These are phyloP conservation scores for Alethe diademata DNA, from an alignment of 2,113 vertebrate genomes.

Conservation along the genomic window DNA sequence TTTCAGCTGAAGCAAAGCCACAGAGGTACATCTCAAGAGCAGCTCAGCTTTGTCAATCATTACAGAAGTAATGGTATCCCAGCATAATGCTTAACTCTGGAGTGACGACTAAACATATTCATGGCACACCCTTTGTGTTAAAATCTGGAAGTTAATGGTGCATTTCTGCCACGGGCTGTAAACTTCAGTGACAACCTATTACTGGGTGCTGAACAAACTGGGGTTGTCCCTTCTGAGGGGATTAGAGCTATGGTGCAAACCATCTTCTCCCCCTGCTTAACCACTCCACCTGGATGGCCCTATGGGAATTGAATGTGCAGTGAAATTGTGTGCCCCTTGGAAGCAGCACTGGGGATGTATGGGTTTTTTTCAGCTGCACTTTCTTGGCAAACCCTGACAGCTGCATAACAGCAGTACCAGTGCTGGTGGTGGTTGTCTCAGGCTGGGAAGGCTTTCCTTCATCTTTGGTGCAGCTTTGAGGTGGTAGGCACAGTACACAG, in stretches of 20 bases:
- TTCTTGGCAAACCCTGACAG: not conserved
- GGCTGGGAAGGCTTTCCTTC: not conserved
- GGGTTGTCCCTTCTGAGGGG: not conserved
- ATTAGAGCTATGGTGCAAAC: not conserved
- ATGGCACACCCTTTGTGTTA: conserved; percentile 71
- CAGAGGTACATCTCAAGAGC: not conserved
- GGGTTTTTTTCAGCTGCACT: fast-evolving
- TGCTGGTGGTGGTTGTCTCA: not conserved
- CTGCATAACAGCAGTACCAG: not conserved
- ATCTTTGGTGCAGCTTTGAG: not conserved
- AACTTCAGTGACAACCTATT: conserved; percentile 68
- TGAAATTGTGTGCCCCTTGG: not conserved
- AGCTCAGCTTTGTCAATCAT: conserved; percentile 69
- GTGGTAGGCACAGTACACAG: not conserved
- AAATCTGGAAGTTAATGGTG: conserved; percentile 71
- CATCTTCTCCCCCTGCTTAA: not conserved
- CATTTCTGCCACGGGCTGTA: conserved; percentile 59
- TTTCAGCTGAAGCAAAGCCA: conserved; percentile 28
- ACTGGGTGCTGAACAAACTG: conserved; percentile 61
- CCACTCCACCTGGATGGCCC: not conserved
- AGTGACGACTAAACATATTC: conserved; percentile 67
- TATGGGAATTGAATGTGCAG: not conserved
- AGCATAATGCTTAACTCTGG: conserved; percentile 75
- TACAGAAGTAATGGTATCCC: conserved; percentile 56
- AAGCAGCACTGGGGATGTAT: not conserved